These are phyloP conservation scores for Euglossa dilemma DNA, from an alignment of 1,140 invertebrate species.

Conservation along the genomic window DNA sequence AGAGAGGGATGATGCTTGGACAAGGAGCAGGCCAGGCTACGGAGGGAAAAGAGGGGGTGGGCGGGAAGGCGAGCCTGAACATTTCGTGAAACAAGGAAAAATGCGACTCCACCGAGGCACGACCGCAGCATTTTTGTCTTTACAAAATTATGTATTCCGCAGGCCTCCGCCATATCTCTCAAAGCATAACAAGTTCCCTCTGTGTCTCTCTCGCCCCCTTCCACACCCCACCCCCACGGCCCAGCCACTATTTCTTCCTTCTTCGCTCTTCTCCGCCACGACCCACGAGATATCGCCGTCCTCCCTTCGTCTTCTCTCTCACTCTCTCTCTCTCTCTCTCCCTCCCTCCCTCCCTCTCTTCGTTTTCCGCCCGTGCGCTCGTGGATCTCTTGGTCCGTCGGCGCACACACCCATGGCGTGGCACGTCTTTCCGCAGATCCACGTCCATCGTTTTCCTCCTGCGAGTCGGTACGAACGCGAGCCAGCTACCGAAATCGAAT, in stretches of 20 bases:
- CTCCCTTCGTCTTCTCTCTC: slow-evolving; percentile 48
- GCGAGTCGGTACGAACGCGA: slow-evolving; percentile 44
- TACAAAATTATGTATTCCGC: slow-evolving; percentile 83
- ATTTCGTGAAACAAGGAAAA: slow-evolving; percentile 83
- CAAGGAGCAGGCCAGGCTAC: slow-evolving; percentile 55
- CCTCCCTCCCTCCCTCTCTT: neutral
- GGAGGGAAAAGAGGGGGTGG: slow-evolving; percentile 42
- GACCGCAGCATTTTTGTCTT: slow-evolving; percentile 83
- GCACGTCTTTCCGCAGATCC: slow-evolving; percentile 63
- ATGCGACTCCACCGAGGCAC: slow-evolving; percentile 80
- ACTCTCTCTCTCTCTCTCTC: neutral
- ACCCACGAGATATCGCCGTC: slow-evolving; percentile 51
- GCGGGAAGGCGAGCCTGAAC: slow-evolving; percentile 73
- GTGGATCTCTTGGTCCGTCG: slow-evolving; percentile 3
- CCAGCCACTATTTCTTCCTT: too few species aligned
- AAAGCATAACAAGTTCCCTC: slow-evolving; percentile 83
- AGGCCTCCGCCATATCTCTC: slow-evolving; percentile 82
- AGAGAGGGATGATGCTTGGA: slow-evolving; percentile 71
- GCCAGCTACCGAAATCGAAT: slow-evolving; percentile 67
- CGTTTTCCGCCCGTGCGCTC: slow-evolving; percentile 8
- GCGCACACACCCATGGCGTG: slow-evolving; percentile 41
- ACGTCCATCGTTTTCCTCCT: slow-evolving; percentile 60
- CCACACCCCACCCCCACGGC: slow-evolving; percentile 41
- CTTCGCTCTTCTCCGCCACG: slow-evolving; percentile 37
- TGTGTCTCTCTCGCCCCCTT: slow-evolving; percentile 64